Percentiles rank a stretch among this genome's conserved stretches.
These are phyloP conservation scores for Momotus momota DNA, from an alignment of 2,797 vertebrate genomes.

Conservation along the genomic window DNA sequence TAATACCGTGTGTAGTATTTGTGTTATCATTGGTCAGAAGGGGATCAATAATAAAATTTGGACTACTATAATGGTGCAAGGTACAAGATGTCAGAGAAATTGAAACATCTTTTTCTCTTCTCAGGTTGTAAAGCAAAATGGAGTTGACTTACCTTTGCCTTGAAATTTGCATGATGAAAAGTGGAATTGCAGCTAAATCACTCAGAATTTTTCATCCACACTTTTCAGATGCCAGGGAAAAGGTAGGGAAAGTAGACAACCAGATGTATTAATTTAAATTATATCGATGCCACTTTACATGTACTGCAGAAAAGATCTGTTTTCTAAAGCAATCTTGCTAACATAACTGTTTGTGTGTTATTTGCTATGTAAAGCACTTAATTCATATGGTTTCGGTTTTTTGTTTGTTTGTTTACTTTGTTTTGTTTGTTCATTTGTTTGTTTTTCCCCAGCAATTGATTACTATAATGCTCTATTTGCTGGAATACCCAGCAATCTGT, in stretches of 20 bases:
- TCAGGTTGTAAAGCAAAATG: not conserved
- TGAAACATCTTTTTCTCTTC: not conserved
- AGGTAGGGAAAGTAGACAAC: not conserved
- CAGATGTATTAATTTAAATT: not conserved
- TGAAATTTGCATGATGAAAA: not conserved
- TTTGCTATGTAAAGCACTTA: not conserved
- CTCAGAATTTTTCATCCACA: not conserved
- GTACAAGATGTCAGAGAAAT: not conserved
- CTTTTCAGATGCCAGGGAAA: not conserved
- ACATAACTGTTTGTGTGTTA: not conserved
- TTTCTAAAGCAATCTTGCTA: not conserved
- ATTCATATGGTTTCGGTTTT: not conserved
- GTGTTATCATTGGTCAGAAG: not conserved
- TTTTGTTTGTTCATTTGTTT: not conserved
- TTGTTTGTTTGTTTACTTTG: not conserved
- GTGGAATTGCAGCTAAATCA: not conserved
- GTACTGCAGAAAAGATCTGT: not conserved
- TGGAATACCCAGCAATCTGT: not conserved
- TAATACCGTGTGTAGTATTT: not conserved
- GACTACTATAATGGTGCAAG: not conserved
- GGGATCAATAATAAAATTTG: not conserved
- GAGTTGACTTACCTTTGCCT: not conserved
- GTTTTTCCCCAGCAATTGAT: not conserved
- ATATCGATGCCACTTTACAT: not conserved
- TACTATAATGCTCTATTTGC: not conserved